Evolutionary conservation across 2,888 invertebrate species (phyloP).

Genomic region (Acronicta psi): DNA sequence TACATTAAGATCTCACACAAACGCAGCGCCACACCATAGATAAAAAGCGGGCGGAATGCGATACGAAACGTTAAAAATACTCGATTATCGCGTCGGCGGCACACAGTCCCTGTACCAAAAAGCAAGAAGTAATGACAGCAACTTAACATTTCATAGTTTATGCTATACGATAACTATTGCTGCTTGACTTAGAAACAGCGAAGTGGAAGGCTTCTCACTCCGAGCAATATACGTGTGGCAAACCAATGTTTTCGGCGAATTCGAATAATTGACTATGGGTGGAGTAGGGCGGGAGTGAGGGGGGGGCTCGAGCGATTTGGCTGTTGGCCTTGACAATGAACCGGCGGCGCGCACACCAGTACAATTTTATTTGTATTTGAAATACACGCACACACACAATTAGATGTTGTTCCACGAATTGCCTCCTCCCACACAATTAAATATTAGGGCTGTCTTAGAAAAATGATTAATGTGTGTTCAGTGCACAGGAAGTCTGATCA

Average conservation of each 20-base stretch:
- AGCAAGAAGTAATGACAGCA: slow-evolving; percentile 54
- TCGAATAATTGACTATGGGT: slow-evolving; percentile 78
- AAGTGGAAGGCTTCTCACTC: slow-evolving; percentile 58
- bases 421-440: slow-evolving; percentile 83
- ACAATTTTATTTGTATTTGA: slow-evolving; percentile 69
- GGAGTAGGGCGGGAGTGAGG: slow-evolving; percentile 72
- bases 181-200: slow-evolving; percentile 55
- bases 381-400: slow-evolving; percentile 73
- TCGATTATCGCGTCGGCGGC: slow-evolving; percentile 73
- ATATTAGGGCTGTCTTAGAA: slow-evolving; percentile 73
- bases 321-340: slow-evolving; percentile 88
- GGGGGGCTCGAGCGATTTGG: slow-evolving; percentile 83
- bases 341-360: slow-evolving; percentile 84
- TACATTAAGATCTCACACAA: slow-evolving; percentile 60
- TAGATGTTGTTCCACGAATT: slow-evolving; percentile 81
- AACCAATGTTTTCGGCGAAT: slow-evolving; percentile 75
- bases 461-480: slow-evolving; percentile 41
- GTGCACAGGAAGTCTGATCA: slow-evolving; percentile 48
- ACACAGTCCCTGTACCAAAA: slow-evolving; percentile 61
- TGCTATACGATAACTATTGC: slow-evolving; percentile 68
- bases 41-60: slow-evolving; percentile 74
- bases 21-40: slow-evolving; percentile 62
- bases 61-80: slow-evolving; percentile 79
- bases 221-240: slow-evolving; percentile 69
- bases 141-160: slow-evolving; percentile 52